Conservation (phyloP, 1,140 invertebrate genomes). For the Chironomus striatipennis region DNA sequence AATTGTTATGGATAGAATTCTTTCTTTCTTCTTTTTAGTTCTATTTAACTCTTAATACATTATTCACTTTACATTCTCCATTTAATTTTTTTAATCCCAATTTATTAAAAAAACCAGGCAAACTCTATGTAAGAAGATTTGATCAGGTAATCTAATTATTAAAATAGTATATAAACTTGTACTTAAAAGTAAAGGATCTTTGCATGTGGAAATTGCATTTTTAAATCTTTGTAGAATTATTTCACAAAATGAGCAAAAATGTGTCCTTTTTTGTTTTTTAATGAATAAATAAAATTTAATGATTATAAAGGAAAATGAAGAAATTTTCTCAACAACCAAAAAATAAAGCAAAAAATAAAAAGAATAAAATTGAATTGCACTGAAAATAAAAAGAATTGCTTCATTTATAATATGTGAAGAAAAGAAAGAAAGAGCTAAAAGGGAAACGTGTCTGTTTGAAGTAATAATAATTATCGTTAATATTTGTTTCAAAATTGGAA, state of each 20-base stretch:
- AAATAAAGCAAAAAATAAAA: not conserved
- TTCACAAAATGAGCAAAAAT: too few species aligned
- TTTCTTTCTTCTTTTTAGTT: not conserved
- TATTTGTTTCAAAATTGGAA: conserved; percentile 11
- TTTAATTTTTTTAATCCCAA: not conserved
- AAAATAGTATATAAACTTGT: too few species aligned
- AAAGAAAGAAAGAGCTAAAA: not conserved
- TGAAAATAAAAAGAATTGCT: not conserved
- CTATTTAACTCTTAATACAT: too few species aligned
- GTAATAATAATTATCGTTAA: conserved; percentile 20
- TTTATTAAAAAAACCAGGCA: not conserved
- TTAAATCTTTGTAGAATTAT: too few species aligned
- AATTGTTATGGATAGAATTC: not conserved
- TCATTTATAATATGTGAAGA: too few species aligned
- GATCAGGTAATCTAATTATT: too few species aligned
- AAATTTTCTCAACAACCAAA: not conserved
- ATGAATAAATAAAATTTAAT: too few species aligned
- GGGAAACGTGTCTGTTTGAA: conserved; percentile 22
- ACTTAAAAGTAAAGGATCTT: too few species aligned
- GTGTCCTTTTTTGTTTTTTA: too few species aligned
- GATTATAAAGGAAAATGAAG: too few species aligned
- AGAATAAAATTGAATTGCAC: not conserved
- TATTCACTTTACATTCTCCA: too few species aligned
- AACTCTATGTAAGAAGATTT: not conserved
- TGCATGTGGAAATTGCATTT: too few species aligned